phyloP scores from a whole-genome alignment of 2,113 vertebrate genomes.

The Mystacornis crossleyi region DNA sequence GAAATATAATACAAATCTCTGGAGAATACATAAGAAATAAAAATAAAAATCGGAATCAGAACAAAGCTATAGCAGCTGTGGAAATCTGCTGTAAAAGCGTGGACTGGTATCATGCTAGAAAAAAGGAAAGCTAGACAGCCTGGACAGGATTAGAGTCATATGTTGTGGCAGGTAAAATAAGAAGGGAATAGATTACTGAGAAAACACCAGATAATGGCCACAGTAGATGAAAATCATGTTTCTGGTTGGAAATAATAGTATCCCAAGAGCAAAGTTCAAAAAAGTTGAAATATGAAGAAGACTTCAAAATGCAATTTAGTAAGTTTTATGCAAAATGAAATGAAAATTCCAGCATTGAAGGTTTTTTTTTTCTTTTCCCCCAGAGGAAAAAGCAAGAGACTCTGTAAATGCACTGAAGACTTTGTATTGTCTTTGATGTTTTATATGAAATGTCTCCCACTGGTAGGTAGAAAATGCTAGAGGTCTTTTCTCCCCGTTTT shows the following conservation, averaged over 20 bases:
- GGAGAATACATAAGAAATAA: not conserved
- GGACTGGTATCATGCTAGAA: not conserved
- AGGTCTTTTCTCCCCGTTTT: not conserved
- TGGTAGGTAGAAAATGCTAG: not conserved
- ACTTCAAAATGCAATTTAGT: not conserved
- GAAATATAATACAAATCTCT: not conserved
- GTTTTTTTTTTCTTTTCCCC: fast-evolving
- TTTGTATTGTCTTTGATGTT: not conserved
- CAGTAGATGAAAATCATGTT: not conserved
- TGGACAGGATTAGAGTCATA: not conserved
- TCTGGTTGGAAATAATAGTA: not conserved
- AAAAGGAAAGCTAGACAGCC: not conserved
- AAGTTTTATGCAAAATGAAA: not conserved
- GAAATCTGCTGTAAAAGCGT: not conserved
- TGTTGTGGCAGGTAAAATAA: not conserved
- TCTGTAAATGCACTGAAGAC: not conserved
- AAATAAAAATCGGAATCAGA: not conserved
- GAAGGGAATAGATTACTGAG: not conserved
- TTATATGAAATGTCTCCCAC: not conserved
- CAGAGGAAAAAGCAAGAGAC: not conserved
- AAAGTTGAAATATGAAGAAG: not conserved
- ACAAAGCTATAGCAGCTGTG: not conserved
- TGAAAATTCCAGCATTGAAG: not conserved
- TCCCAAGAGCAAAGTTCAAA: not conserved
- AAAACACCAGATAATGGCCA: not conserved